Evolutionary conservation across 37 sponge, comb jelly and placozoan genomes (phyloP).

Genomic region (Chondrosia reniformis): DNA sequence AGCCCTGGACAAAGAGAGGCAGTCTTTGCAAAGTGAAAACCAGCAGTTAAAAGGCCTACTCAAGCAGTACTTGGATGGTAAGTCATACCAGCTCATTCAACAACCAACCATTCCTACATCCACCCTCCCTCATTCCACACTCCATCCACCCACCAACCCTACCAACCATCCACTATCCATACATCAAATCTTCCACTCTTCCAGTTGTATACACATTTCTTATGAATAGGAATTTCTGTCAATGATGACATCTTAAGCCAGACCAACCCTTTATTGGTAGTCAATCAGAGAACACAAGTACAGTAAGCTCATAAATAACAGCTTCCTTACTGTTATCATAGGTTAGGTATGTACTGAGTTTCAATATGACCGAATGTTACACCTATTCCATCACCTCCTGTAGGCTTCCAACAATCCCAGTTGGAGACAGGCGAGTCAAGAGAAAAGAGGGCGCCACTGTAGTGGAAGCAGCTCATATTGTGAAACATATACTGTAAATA

Average conservation of each 20-base stretch:
- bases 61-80: conserved; percentile 97
- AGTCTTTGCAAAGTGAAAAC: conserved; percentile 71
- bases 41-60: conserved; percentile 72
- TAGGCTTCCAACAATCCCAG: conserved; percentile 63
- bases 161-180: too few relatives aligned
- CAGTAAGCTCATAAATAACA: too few relatives aligned
- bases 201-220: too few relatives aligned
- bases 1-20: conserved; percentile 80
- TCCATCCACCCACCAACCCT: too few relatives aligned
- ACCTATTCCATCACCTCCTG: neutral
- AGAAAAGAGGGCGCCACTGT: conserved; percentile 37
- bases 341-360: too few relatives aligned
- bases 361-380: too few relatives aligned
- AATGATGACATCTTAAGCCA: conserved; percentile 89
- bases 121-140: too few relatives aligned
- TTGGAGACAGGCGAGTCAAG: conserved; percentile 60
- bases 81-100: neutral
- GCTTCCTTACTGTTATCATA: too few relatives aligned
- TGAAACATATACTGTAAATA: conserved; percentile 67
- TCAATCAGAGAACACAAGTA: conserved; percentile 61
- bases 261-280: conserved; percentile 87
- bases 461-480: conserved; percentile 89
- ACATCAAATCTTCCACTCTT: neutral
- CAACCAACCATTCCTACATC: too few relatives aligned
- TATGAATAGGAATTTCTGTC: conserved; percentile 91